A percentile compares a stretch with the other conserved stretches of the same genome.
These are phyloP conservation scores for Garra rufa DNA, from an alignment of 2,113 vertebrate genomes.

Conservation along the genomic window DNA sequence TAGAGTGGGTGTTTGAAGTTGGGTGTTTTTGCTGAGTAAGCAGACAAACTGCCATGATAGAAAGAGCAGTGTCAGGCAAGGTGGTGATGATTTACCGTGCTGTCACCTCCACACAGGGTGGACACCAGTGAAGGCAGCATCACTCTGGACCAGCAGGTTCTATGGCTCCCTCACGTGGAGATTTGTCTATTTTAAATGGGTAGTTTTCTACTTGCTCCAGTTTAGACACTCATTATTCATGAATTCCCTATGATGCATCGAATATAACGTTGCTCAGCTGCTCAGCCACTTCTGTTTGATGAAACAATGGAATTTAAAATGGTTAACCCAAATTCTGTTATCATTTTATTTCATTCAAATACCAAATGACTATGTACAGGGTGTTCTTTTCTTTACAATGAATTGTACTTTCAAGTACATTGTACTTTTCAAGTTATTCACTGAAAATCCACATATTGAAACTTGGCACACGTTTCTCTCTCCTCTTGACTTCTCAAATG, in stretches of 20 bases:
- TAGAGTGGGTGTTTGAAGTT: neutral
- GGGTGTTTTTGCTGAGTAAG: conserved; percentile 34
- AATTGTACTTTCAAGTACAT: no score
- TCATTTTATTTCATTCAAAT: neutral
- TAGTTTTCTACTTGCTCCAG: neutral
- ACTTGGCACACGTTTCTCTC: no score
- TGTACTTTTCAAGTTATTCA: no score
- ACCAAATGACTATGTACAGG: neutral
- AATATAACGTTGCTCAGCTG: neutral
- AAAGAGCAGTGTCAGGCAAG: conserved; percentile 26
- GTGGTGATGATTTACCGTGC: conserved; percentile 31
- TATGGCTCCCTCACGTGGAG: conserved; percentile 4
- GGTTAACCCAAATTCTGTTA: neutral
- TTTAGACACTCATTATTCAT: neutral
- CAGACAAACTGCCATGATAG: conserved; percentile 31
- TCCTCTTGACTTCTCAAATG: no score
- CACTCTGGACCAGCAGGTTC: neutral
- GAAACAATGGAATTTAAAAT: neutral
- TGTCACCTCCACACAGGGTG: neutral
- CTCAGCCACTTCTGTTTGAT: neutral
- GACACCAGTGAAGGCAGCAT: neutral
- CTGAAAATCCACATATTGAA: no score
- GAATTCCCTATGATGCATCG: neutral
- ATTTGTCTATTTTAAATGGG: neutral
- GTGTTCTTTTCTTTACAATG: neutral